phyloP scores from a whole-genome alignment of 2,113 vertebrate genomes.

The Xenopus laevis region DNA sequence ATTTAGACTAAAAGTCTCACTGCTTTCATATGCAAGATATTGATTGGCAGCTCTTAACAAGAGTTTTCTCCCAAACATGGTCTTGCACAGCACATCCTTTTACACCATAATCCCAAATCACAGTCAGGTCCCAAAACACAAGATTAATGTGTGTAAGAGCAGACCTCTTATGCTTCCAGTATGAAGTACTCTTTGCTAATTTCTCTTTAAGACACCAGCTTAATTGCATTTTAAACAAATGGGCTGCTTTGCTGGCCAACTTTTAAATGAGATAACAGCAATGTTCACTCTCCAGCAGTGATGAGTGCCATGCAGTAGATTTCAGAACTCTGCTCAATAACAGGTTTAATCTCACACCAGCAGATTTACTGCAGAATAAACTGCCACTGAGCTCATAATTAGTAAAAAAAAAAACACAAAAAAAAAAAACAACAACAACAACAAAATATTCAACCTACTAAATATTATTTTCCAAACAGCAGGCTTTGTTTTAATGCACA shows the following conservation, averaged over 20 bases:
- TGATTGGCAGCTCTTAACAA: slow-evolving; percentile 23
- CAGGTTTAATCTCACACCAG: slow-evolving; percentile 83
- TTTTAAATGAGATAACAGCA: slow-evolving; percentile 86
- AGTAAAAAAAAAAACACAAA: slow-evolving; percentile 63
- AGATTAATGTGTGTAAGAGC: slow-evolving; percentile 80
- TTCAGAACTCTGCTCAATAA: slow-evolving; percentile 86
- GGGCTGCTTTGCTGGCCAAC: slow-evolving; percentile 86
- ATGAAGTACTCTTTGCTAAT: slow-evolving; percentile 86
- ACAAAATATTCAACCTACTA: slow-evolving; percentile 64
- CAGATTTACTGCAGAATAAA: slow-evolving; percentile 83
- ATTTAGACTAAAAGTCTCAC: not conserved
- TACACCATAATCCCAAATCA: slow-evolving; percentile 54
- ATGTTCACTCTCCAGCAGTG: slow-evolving; percentile 87
- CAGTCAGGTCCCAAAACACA: slow-evolving; percentile 75
- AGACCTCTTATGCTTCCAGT: slow-evolving; percentile 82
- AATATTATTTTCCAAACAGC: slow-evolving; percentile 90
- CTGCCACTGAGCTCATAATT: slow-evolving; percentile 81
- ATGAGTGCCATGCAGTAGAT: slow-evolving; percentile 79
- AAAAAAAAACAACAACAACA: slow-evolving; percentile 39
- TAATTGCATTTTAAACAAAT: slow-evolving; percentile 97
- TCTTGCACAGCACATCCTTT: slow-evolving; percentile 54
- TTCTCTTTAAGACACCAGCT: slow-evolving; percentile 84
- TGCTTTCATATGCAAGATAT: not conserved
- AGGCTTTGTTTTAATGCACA: slow-evolving; percentile 87
- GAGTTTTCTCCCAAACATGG: slow-evolving; percentile 45